Percentiles rank a stretch among this genome's conserved stretches.
Conservation (phyloP, 2,888 invertebrate species). For the Rhagonycha lutea region DNA sequence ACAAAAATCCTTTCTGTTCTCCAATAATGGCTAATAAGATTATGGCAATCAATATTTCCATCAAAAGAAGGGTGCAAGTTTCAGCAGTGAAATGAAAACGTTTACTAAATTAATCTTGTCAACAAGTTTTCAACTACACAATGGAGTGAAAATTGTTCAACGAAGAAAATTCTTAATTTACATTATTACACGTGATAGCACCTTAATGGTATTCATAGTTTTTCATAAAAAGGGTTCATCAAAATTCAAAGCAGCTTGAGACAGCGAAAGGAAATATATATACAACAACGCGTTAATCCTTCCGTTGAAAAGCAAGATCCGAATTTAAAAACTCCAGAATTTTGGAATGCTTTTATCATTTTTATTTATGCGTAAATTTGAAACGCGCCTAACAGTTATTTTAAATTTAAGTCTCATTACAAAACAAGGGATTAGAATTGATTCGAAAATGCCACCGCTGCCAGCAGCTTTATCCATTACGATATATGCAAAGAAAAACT, state of each 20-base stretch:
- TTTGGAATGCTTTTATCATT: conserved; percentile 30
- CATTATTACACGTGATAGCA: conserved; percentile 9
- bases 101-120: conserved; percentile 9
- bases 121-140: conserved; percentile 8
- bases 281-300: conserved; percentile 38
- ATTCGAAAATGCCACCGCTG: conserved; percentile 4
- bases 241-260: conserved; percentile 35
- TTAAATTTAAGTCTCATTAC: conserved; percentile 10
- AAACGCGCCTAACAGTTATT: conserved; percentile 21
- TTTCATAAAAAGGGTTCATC: conserved; percentile 31
- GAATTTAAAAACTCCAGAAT: conserved; percentile 36
- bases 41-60: background rate
- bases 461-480: conserved; percentile 30
- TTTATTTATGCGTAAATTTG: conserved; percentile 34
- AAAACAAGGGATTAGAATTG: conserved; percentile 20
- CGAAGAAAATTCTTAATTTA: conserved; percentile 2
- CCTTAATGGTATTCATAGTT: conserved; percentile 27
- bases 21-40: background rate
- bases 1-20: background rate
- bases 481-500: conserved; percentile 28
- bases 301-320: conserved; percentile 34
- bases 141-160: background rate
- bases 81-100: conserved; percentile 6
- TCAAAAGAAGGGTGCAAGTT: background rate
- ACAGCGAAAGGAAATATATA: conserved; percentile 25